Evolutionary conservation across 2,888 invertebrate genomes (phyloP).

Genomic region (Myopa testacea): DNA sequence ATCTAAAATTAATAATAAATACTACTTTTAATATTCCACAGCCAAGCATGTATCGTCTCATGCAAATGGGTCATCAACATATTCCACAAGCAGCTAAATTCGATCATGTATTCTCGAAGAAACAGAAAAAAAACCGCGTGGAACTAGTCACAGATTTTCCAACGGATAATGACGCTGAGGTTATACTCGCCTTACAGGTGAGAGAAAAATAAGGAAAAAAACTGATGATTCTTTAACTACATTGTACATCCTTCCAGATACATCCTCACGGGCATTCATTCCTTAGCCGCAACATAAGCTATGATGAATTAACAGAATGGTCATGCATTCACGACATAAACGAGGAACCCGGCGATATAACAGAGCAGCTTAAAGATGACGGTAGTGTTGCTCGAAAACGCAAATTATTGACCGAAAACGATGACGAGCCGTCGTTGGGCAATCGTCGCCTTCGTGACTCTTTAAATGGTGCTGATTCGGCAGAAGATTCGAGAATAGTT

Average conservation of each 20-base stretch:
- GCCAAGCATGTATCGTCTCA: slow-evolving; percentile 89
- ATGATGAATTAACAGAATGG: slow-evolving; percentile 91
- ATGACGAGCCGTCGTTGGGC: slow-evolving; percentile 48
- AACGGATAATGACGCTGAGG: slow-evolving; percentile 85
- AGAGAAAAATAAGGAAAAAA: slow-evolving; percentile 14
- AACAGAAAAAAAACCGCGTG: slow-evolving; percentile 82
- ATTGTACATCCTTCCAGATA: slow-evolving; percentile 50
- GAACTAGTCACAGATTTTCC: slow-evolving; percentile 95
- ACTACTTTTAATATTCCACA: slow-evolving; percentile 64
- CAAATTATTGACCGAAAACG: slow-evolving; percentile 50
- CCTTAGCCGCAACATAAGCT: slow-evolving; percentile 87
- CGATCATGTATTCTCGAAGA: slow-evolving; percentile 83
- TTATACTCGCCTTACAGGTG: slow-evolving; percentile 87
- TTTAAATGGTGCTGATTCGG: slow-evolving; percentile 12
- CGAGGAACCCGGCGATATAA: slow-evolving; percentile 70
- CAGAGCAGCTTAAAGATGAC: slow-evolving; percentile 58
- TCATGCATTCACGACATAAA: slow-evolving; percentile 95
- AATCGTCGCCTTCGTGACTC: background rate
- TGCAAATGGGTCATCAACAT: slow-evolving; percentile 87
- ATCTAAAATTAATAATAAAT: background rate
- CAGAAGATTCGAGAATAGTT: slow-evolving; percentile 19
- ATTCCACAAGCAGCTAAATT: slow-evolving; percentile 84
- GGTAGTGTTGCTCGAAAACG: slow-evolving; percentile 52
- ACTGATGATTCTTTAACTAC: background rate
- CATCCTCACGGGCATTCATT: slow-evolving; percentile 79